Evolutionary conservation across 1,140 invertebrate species (phyloP).

Genomic region (Myzus persicae): DNA sequence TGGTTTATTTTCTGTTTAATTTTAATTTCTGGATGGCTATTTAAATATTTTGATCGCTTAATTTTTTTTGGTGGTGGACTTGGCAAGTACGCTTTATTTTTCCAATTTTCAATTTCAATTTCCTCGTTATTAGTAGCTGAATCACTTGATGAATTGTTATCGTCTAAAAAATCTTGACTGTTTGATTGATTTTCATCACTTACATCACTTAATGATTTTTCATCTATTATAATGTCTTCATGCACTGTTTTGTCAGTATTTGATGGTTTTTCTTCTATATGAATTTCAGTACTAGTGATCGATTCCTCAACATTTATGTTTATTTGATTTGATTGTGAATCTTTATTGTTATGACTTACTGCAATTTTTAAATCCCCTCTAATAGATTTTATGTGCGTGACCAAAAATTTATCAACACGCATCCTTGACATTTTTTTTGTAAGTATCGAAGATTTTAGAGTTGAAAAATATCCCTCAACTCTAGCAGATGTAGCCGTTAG

Average conservation of each 20-base stretch:
- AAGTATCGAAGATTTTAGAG: neutral
- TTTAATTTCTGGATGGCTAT: neutral
- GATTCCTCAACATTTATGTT: no score
- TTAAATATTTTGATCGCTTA: neutral
- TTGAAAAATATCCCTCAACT: neutral
- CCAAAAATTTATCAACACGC: neutral
- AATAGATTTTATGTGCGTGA: neutral
- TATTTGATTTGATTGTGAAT: neutral
- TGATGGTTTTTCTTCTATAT: no score
- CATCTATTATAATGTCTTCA: no score
- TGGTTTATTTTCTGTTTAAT: neutral
- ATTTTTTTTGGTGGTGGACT: neutral
- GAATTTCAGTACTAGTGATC: no score
- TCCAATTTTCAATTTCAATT: neutral
- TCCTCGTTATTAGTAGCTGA: neutral
- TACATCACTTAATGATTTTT: no score
- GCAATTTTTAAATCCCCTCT: neutral
- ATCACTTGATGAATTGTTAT: no score
- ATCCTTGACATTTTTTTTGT: neutral
- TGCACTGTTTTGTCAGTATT: no score
- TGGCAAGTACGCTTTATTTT: neutral
- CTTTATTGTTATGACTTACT: neutral
- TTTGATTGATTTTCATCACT: no score
- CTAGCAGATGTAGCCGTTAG: neutral
- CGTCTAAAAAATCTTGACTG: no score